Evolutionary conservation across 2,888 invertebrate genomes (phyloP).

Genomic region (Perizoma affinitatum): DNA sequence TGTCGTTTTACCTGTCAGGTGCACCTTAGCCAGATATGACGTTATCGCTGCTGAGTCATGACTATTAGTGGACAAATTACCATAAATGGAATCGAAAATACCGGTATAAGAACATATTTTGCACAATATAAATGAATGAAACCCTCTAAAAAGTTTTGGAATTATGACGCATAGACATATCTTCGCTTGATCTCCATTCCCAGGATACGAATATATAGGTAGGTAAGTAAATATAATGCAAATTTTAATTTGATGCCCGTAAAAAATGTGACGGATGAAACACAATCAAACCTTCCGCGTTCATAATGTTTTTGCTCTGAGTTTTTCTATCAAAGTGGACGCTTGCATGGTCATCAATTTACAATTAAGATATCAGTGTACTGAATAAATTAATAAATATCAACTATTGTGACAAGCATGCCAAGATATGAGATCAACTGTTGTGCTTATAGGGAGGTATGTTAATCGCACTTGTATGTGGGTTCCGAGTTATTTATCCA

Average conservation of each 20-base stretch:
- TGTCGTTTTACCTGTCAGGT: constrained; percentile 3
- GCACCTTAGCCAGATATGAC: constrained; percentile 35
- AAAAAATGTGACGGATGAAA: constrained; percentile 43
- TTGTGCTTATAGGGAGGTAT: constrained; percentile 36
- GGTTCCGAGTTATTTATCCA: constrained; percentile 49
- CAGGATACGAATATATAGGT: constrained; percentile 24
- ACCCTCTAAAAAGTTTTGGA: background rate
- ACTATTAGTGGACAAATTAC: constrained; percentile 33
- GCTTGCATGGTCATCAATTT: constrained; percentile 56
- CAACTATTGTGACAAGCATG: constrained; percentile 60
- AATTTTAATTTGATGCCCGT: constrained; percentile 36
- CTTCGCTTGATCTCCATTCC: constrained; percentile 24
- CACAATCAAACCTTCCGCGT: constrained; percentile 52
- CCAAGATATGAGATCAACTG: constrained; percentile 66
- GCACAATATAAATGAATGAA: too few relatives aligned
- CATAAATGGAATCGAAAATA: constrained; percentile 42
- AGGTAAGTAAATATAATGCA: constrained; percentile 26
- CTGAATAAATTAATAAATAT: constrained; percentile 49
- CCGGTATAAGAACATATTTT: too few relatives aligned
- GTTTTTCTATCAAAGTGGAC: constrained; percentile 45
- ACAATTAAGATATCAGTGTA: constrained; percentile 68
- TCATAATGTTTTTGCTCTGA: constrained; percentile 44
- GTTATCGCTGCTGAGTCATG: constrained; percentile 39
- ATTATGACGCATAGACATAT: background rate
- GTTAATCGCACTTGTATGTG: constrained; percentile 43